These are phyloP conservation scores for Chloroclystis v-ata DNA, from an alignment of 2,888 invertebrate genomes.

Conservation along the genomic window DNA sequence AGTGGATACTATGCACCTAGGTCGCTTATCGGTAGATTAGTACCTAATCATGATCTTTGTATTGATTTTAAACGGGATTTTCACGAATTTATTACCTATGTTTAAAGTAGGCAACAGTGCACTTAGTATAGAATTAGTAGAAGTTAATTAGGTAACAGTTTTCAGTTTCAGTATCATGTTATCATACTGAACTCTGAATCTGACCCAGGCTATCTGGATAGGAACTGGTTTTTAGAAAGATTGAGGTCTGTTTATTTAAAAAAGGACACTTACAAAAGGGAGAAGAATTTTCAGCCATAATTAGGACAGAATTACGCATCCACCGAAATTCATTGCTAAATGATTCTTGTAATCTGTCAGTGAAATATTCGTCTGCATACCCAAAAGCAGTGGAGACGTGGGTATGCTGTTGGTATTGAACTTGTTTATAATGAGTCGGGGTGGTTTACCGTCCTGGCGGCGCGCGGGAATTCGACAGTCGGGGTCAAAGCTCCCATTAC, in stretches of 20 bases:
- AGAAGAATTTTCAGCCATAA: neutral
- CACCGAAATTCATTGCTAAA: conserved; percentile 2
- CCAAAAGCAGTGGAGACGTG: conserved; percentile 3
- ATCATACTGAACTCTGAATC: conserved; percentile 84
- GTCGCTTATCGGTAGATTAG: neutral
- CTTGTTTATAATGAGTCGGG: conserved; percentile 18
- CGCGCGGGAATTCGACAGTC: conserved; percentile 5
- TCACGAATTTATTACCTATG: no score
- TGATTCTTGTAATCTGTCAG: conserved; percentile 3
- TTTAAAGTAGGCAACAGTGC: no score
- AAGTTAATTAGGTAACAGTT: conserved; percentile 5
- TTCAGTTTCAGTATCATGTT: conserved; percentile 8
- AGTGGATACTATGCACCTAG: neutral
- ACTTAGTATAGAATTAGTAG: no score
- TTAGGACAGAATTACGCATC: neutral
- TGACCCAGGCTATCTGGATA: conserved; percentile 89
- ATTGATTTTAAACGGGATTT: no score
- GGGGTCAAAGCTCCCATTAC: conserved; percentile 42
- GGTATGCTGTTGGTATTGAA: conserved; percentile 10
- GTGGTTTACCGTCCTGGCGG: conserved; percentile 19
- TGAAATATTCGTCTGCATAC: conserved; percentile 4
- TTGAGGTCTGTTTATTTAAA: no score
- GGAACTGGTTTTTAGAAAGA: conserved; percentile 65
- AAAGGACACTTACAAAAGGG: no score
- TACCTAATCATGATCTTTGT: no score